These are phyloP conservation scores for Leistus spinibarbis DNA, from an alignment of 2,888 invertebrate genomes.

Conservation along the genomic window DNA sequence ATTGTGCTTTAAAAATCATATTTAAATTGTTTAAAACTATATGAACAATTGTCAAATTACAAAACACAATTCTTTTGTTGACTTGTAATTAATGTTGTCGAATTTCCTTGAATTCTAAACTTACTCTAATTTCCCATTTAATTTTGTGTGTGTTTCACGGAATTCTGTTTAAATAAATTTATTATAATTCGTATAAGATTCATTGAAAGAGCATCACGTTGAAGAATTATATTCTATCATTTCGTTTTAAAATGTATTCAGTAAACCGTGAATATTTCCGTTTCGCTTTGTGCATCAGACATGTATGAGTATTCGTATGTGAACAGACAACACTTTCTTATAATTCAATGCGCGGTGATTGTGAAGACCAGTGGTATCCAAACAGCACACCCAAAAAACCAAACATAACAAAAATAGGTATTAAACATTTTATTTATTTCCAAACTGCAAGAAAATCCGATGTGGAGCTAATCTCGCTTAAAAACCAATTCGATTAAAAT, in stretches of 20 bases:
- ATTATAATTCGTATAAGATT: constrained; percentile 21
- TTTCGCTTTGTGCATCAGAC: constrained; percentile 24
- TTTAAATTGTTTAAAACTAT: too few relatives aligned
- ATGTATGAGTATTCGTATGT: constrained; percentile 38
- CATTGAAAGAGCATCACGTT: not conserved
- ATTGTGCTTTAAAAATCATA: too few relatives aligned
- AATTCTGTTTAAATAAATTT: not conserved
- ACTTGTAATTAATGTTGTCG: not conserved
- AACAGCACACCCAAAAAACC: not conserved
- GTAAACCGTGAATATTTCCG: constrained; percentile 35
- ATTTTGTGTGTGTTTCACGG: not conserved
- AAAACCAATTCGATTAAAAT: constrained; percentile 33
- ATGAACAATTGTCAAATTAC: not conserved
- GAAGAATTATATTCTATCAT: not conserved
- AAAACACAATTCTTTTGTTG: not conserved
- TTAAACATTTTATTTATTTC: not conserved
- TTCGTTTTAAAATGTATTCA: constrained; percentile 18
- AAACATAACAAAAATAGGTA: too few relatives aligned
- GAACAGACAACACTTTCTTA: constrained; percentile 39
- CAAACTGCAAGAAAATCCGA: not conserved
- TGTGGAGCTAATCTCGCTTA: not conserved
- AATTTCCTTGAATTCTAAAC: not conserved
- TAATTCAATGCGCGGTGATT: constrained; percentile 26
- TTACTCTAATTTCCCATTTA: not conserved
- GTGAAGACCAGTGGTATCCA: constrained; percentile 8